Conservation (phyloP, 2,113 vertebrate species). For the Lagenorhynchus albirostris region DNA sequence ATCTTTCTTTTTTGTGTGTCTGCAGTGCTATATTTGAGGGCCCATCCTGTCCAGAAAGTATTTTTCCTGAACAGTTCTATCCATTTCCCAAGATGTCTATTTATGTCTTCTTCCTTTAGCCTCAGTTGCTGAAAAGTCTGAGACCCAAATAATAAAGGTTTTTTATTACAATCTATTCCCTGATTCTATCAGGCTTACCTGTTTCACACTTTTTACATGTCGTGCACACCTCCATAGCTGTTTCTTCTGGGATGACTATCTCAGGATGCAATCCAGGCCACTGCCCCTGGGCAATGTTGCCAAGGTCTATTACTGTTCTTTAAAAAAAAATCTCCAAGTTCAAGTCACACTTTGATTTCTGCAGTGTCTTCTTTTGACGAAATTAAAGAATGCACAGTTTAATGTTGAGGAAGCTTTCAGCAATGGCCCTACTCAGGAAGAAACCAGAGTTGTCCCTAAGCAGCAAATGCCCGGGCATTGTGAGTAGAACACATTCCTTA, state of each 20-base stretch:
- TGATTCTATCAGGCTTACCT: background rate
- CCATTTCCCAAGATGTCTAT: background rate
- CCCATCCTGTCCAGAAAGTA: background rate
- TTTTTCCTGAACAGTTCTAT: background rate
- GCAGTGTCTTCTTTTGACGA: conserved; percentile 20
- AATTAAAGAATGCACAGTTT: background rate
- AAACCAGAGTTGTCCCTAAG: background rate
- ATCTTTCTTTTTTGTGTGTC: background rate
- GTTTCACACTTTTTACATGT: background rate
- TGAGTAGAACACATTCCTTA: background rate
- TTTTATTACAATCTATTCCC: background rate
- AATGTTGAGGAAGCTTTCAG: background rate
- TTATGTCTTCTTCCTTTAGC: background rate
- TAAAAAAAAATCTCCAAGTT: background rate
- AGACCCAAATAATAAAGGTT: background rate
- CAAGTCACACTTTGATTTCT: conserved; percentile 38
- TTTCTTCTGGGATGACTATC: background rate
- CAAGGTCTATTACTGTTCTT: background rate
- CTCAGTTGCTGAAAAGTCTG: conserved; percentile 23
- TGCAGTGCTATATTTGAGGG: conserved; percentile 9
- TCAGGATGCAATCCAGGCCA: background rate
- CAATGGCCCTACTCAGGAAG: background rate
- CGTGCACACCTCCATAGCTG: background rate
- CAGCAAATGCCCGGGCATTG: background rate
- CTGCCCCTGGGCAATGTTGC: background rate